Percentiles rank a stretch among this genome's conserved stretches.
phyloP scores from a whole-genome alignment of 2,797 vertebrate species.

The Epinephelus coioides region DNA sequence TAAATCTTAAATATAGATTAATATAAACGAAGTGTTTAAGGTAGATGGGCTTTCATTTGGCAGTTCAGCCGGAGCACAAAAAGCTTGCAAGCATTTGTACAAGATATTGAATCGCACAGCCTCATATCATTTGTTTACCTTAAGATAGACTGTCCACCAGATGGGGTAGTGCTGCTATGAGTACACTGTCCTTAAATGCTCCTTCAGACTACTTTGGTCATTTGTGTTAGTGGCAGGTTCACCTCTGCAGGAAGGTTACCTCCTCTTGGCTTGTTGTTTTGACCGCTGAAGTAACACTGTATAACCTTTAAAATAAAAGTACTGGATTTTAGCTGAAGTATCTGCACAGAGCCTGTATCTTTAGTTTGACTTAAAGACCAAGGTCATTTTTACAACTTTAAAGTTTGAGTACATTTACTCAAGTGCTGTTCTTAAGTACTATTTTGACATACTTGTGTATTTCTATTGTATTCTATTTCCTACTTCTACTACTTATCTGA shows the following conservation, averaged over 20 bases:
- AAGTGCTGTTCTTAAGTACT: not conserved
- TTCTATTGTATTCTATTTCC: too few relatives aligned
- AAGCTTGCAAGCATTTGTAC: not conserved
- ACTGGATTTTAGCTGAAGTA: not conserved
- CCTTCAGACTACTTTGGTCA: not conserved
- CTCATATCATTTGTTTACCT: not conserved
- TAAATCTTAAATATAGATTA: not conserved
- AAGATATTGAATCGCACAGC: not conserved
- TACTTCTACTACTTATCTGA: not conserved
- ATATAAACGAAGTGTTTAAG: not conserved
- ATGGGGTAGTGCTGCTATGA: slow-evolving; percentile 29
- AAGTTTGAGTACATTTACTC: not conserved
- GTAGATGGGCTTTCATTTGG: not conserved
- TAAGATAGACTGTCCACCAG: slow-evolving; percentile 45
- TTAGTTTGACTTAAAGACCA: not conserved
- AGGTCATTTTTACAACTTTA: not conserved
- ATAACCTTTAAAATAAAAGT: not conserved
- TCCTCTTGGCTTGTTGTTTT: not conserved
- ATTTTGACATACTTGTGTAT: not conserved
- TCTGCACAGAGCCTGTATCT: not conserved
- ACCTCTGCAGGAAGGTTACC: not conserved
- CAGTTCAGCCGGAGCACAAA: not conserved
- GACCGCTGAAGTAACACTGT: not conserved
- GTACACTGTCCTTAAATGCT: slow-evolving; percentile 3
- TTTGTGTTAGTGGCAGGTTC: not conserved